phyloP scores from a whole-genome alignment of 2,888 invertebrate genomes.

The Mongoloraphidia duomilia region DNA sequence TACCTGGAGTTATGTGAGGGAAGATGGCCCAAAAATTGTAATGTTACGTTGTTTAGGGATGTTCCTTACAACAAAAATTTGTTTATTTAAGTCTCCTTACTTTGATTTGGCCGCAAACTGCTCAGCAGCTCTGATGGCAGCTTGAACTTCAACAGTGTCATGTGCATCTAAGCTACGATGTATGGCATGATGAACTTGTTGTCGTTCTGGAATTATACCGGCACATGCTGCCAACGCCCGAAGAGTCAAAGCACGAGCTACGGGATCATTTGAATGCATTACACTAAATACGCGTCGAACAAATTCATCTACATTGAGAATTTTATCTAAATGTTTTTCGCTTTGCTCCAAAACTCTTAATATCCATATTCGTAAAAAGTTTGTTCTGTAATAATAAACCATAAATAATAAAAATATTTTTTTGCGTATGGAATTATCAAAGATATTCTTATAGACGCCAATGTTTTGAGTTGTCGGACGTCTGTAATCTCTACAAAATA shows the following conservation, averaged over 20 bases:
- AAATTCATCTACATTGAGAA: constrained; percentile 89
- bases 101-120: constrained; percentile 91
- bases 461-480: too few species aligned
- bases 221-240: constrained; percentile 85
- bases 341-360: constrained; percentile 88
- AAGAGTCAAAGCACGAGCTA: constrained; percentile 81
- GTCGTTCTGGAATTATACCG: constrained; percentile 82
- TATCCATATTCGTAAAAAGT: constrained; percentile 85
- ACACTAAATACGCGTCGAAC: constrained; percentile 83
- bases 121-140: constrained; percentile 87
- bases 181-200: constrained; percentile 91
- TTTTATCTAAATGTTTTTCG: constrained; percentile 89
- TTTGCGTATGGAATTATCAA: too few species aligned
- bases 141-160: constrained; percentile 90
- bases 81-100: constrained; percentile 31
- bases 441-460: too few species aligned
- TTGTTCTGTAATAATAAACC: constrained; percentile 43
- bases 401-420: too few species aligned
- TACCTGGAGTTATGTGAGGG: too few species aligned
- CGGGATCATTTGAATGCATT: constrained; percentile 92
- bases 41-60: too few species aligned
- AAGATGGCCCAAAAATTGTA: too few species aligned
- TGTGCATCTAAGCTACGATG: constrained; percentile 83
- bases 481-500: too few species aligned
- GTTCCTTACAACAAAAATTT: constrained; percentile 5